Evolutionary conservation across 2,113 vertebrate genomes (phyloP).

Genomic region (Pogonocichla stellata): DNA sequence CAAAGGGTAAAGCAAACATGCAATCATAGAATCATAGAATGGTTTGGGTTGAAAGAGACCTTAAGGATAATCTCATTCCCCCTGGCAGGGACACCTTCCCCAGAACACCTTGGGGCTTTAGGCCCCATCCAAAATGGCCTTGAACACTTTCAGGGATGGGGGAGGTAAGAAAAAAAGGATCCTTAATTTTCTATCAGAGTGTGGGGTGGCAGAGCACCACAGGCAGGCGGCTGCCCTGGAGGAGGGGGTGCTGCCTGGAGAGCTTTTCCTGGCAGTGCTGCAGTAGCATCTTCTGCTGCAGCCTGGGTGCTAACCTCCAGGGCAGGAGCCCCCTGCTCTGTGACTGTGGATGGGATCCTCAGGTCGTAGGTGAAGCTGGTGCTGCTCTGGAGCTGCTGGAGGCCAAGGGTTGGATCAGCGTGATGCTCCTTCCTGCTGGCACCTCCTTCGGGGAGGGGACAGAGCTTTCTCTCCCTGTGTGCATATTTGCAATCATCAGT

Average conservation of each 20-base stretch:
- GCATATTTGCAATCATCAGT: not conserved
- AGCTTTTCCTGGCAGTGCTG: not conserved
- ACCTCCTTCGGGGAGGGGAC: not conserved
- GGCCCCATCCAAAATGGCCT: not conserved
- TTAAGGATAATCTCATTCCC: not conserved
- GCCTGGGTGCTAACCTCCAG: fast-evolving
- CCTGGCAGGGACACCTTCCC: not conserved
- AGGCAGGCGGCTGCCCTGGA: not conserved
- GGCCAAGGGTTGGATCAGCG: not conserved
- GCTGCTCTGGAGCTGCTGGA: not conserved
- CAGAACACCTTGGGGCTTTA: not conserved
- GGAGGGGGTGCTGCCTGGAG: fast-evolving
- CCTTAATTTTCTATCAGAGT: not conserved
- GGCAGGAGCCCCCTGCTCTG: not conserved
- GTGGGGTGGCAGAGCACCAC: not conserved
- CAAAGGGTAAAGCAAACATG: not conserved
- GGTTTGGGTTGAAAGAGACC: not conserved
- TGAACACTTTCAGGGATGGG: not conserved
- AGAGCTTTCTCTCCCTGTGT: not conserved
- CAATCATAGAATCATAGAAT: too few relatives aligned
- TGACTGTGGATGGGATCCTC: not conserved
- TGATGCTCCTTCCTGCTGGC: not conserved
- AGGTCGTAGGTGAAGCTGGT: too few relatives aligned
- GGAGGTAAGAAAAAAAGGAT: not conserved
- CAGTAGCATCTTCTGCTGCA: fast-evolving